A percentile compares a stretch with the other conserved stretches of the same genome.
Evolutionary conservation across 2,113 vertebrate species (phyloP).

Genomic region (Isichthys henryi): DNA sequence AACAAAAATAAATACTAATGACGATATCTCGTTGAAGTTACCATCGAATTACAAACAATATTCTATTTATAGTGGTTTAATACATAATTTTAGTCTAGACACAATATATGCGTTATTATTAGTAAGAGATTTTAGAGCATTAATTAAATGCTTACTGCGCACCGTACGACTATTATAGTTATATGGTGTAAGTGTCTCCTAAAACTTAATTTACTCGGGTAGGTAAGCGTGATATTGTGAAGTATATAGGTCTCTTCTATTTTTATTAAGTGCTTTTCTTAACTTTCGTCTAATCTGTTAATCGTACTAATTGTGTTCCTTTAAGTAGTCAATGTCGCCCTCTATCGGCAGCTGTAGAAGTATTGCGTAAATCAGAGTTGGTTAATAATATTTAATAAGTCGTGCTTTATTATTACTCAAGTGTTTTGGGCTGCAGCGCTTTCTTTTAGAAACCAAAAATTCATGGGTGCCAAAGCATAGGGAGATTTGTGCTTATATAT

Average conservation of each 20-base stretch:
- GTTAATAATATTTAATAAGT: background rate
- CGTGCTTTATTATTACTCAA: background rate
- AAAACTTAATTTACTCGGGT: background rate
- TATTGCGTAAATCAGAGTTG: background rate
- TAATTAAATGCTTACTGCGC: background rate
- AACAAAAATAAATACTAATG: background rate
- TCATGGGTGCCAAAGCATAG: background rate
- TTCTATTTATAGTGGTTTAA: background rate
- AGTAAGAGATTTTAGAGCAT: background rate
- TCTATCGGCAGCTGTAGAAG: constrained; percentile 24
- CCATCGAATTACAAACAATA: background rate
- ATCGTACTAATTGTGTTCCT: constrained; percentile 9
- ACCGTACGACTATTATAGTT: background rate
- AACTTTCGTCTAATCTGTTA: background rate
- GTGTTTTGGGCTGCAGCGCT: background rate
- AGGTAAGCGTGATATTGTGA: background rate
- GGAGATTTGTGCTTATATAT: background rate
- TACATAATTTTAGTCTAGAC: background rate
- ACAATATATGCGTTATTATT: background rate
- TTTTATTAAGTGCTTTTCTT: background rate
- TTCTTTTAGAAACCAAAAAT: background rate
- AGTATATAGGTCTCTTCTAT: background rate
- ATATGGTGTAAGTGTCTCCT: background rate
- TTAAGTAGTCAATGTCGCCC: constrained; percentile 36
- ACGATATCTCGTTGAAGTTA: background rate